Percentiles rank a stretch among this genome's conserved stretches.
Evolutionary conservation across 2,113 vertebrate species (phyloP).

Genomic region (Oreochromis aureus): DNA sequence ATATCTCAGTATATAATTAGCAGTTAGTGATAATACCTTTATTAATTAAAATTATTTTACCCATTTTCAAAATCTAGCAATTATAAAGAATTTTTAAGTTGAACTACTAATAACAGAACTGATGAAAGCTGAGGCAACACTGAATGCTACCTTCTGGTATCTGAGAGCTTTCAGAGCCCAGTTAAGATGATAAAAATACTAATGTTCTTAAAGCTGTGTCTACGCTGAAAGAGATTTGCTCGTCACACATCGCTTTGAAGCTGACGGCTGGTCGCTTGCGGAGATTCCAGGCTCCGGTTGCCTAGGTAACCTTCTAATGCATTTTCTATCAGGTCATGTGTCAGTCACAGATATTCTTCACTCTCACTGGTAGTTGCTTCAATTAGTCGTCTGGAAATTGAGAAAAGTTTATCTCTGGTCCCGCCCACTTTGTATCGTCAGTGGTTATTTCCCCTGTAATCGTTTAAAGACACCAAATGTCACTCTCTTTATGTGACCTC

Average conservation of each 20-base stretch:
- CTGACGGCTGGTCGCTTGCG: neutral
- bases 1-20: neutral
- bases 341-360: neutral
- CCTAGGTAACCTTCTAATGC: neutral
- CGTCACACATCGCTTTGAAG: neutral
- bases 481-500: neutral
- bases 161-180: neutral
- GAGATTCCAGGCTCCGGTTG: neutral
- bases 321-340: neutral
- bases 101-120: neutral
- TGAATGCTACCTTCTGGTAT: neutral
- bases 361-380: neutral
- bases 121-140: neutral
- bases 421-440: neutral
- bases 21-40: neutral
- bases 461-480: neutral
- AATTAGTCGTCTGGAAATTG: neutral
- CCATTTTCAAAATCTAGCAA: neutral
- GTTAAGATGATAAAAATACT: neutral
- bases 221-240: neutral
- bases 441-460: neutral
- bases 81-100: neutral
- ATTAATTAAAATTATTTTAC: neutral
- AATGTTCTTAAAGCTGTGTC: neutral
- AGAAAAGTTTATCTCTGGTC: neutral